phyloP scores from a whole-genome alignment of 2,888 invertebrate species.

The Pogonocherus hispidulus region DNA sequence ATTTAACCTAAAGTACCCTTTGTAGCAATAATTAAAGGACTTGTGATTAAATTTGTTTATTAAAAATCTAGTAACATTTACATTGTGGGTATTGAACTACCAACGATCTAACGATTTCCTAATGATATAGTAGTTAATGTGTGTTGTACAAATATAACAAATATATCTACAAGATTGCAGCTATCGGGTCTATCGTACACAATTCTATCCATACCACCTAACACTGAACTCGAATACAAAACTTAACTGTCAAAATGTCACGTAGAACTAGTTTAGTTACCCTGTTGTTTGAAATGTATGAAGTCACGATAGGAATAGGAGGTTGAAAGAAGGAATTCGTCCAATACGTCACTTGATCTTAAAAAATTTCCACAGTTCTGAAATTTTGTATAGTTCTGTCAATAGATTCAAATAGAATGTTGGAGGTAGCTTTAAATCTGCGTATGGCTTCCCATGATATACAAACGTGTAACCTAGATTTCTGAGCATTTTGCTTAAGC shows the following conservation, averaged over 20 bases:
- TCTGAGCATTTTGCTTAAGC: no score
- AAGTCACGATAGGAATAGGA: slow-evolving; percentile 26
- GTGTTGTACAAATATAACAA: slow-evolving; percentile 28
- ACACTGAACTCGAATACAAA: slow-evolving; percentile 23
- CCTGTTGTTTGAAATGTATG: slow-evolving; percentile 35
- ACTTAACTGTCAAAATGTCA: slow-evolving; percentile 23
- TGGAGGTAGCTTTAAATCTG: no score
- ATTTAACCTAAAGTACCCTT: no score
- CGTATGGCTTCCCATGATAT: no score
- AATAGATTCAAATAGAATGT: no score
- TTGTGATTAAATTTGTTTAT: background rate
- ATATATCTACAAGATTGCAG: slow-evolving; percentile 19
- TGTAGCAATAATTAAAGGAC: no score
- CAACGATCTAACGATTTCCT: slow-evolving; percentile 26
- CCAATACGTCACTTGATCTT: no score
- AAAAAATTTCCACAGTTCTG: no score
- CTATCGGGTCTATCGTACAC: slow-evolving; percentile 16
- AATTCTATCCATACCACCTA: slow-evolving; percentile 14
- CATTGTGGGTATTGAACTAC: slow-evolving; percentile 18
- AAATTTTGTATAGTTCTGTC: no score
- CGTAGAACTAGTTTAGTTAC: slow-evolving; percentile 26
- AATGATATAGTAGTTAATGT: slow-evolving; percentile 6
- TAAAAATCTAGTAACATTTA: slow-evolving; percentile 22
- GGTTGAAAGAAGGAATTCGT: background rate
- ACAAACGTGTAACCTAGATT: no score